Base-by-base conservation (phyloP, 2,888 invertebrate species). In the Galeruca laticollis region DNA sequence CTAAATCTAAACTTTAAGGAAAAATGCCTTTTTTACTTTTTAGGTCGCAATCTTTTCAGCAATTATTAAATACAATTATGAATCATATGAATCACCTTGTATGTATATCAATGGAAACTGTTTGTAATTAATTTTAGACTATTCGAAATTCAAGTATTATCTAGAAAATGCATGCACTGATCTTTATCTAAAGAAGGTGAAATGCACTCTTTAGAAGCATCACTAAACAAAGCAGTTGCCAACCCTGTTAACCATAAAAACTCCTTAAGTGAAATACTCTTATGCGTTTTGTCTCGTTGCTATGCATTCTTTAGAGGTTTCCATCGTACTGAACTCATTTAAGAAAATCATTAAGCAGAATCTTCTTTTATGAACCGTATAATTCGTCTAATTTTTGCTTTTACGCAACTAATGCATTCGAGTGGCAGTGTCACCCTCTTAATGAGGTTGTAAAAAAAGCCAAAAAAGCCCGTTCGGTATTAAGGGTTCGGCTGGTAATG, bases 401-500 rank as follows among this genome's bases (percentile, higher is more conserved):
- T 70, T 70, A 62, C 70, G 70, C 67, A 67, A 59, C 70, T 67
- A 76, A 73, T 73, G 69, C 69, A 68, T 73, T 71, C 65, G 68
- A 70, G 73, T 71, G 73, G 71, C 71, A 71, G 60, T 73, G 73
- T 73, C 73, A 73, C 73, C 73, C 73, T 68, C 67, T 73, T 73
- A 73, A 73, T 71, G 73, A 70, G 69, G 60, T 59, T 52, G 60
- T 71, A 71, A 71, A 73, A 72, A 73, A 66, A 66, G 57, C 49
- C 49, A 47, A 66, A 66, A 64, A 51, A 64, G 60, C 64, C 69
- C 71, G 71, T 73, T 73, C 68, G 63, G 67, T 69, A 73, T 73
- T 73, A 71, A 75, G 73, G 72, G 72, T 73, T 68, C 70, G 70
- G 52, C 68, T 70, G 74, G 75, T 75, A 76, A 76, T 75, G 74